Evolutionary conservation across 2,888 invertebrate genomes (phyloP), one percentile per base, ranked within the genome.

Genomic region (Caradrina kadenii): DNA sequence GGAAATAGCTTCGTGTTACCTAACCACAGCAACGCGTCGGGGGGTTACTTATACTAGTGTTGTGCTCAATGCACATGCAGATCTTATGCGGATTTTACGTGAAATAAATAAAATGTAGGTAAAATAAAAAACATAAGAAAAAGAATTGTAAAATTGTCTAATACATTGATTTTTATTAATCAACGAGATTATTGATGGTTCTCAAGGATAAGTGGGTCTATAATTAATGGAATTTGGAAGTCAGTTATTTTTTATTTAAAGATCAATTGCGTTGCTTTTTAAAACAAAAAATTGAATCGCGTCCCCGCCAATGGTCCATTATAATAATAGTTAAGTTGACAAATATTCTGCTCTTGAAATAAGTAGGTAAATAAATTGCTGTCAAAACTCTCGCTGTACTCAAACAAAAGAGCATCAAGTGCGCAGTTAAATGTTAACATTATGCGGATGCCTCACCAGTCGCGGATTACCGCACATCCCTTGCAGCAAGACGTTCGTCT

Each of bases 1-100:
- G 85, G 67, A 89, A 91, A 91, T 89, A 82, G 85, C 81, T 82
- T 59, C 69, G 79, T 81, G 86, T 93, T 92, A 91, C 90, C 88
- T 91, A 92, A 93, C 86, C 35, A 82, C 72, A 80, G 80, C 81
- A 85, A 85, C 80, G 87, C 86, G 61, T 31, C 50, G 22, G 54
- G 50, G 67, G 67, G 70, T 59, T 45, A 69, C 58, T 52, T 79
- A 39, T 69, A 58, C 55, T 79, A 80, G 82, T 80, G 80, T 68
- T 78, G 84, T 63, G 62, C 69, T 7, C 50, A 19, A 31, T 52
- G 58, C 49, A 53, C 10, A 67, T 26, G 52, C 5, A n/a, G 26
- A 26, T 35, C 5, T 53, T 42, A 39, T 64, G 65, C 63, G 56
- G 49, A 62, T 76, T 49, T 35, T 35, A 49, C 39, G 19, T 15